phyloP scores from a whole-genome alignment of 2,113 vertebrate species.

The Potamarius usumacintae region DNA sequence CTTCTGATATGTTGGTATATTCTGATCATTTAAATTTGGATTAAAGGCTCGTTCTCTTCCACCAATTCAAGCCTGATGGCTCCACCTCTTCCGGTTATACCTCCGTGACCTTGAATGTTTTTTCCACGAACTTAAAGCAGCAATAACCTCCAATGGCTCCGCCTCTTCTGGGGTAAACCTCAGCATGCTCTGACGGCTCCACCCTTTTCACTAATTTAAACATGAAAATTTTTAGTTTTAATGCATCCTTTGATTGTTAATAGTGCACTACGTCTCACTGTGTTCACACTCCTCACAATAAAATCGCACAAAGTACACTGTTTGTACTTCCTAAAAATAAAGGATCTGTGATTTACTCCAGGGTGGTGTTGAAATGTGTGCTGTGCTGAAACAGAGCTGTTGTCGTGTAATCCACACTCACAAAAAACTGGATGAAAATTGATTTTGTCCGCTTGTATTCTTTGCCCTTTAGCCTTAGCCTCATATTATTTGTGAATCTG shows the following conservation, averaged over 20 bases:
- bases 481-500: slow-evolving; percentile 33
- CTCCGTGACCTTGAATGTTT: neutral
- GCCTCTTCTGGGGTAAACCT: neutral
- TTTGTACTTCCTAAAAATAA: neutral
- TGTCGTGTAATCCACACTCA: neutral
- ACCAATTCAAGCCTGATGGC: neutral
- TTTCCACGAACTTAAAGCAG: neutral
- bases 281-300: neutral
- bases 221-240: neutral
- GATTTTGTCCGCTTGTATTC: slow-evolving; percentile 18
- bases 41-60: neutral
- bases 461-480: slow-evolving; percentile 17
- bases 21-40: neutral
- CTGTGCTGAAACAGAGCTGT: neutral
- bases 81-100: neutral
- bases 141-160: neutral
- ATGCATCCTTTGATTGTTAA: neutral
- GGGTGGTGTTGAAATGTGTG: neutral
- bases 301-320: neutral
- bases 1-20: neutral
- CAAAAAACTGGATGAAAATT: slow-evolving; percentile 13
- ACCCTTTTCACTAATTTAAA: neutral
- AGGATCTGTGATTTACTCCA: neutral
- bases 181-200: neutral
- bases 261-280: neutral